phyloP scores from a whole-genome alignment of 2,797 vertebrate genomes.

The Margarornis squamiger region DNA sequence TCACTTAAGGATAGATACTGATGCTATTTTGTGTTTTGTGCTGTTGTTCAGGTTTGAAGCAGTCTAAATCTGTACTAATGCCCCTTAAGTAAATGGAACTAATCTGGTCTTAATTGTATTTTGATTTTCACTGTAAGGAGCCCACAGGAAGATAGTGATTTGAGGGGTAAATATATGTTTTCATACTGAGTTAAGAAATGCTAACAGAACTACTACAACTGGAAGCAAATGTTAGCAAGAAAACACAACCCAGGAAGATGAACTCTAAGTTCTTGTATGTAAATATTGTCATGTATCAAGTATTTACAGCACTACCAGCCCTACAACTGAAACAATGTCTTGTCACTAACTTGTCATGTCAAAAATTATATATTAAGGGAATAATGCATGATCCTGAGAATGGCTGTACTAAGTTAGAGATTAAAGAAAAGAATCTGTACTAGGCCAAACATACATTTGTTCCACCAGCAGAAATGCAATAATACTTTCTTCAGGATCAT shows the following conservation, averaged over 20 bases:
- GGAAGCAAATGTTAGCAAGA: background rate
- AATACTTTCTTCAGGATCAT: background rate
- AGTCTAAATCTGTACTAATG: background rate
- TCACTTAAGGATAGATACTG: background rate
- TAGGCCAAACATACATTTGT: background rate
- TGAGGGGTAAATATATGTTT: background rate
- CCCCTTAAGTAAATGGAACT: slow-evolving; percentile 14
- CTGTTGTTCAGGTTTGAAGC: background rate
- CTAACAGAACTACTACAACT: background rate
- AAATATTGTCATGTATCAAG: background rate
- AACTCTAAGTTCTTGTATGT: background rate
- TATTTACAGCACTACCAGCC: background rate
- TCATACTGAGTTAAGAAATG: background rate
- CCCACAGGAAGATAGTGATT: background rate
- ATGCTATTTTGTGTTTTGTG: background rate
- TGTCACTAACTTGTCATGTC: background rate
- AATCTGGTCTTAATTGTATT: background rate
- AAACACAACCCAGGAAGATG: background rate
- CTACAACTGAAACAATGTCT: background rate
- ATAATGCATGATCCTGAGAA: background rate
- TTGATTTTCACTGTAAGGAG: background rate
- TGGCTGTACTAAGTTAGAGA: background rate
- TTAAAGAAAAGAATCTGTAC: too few species aligned
- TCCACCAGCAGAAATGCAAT: background rate
- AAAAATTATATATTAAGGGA: background rate